A percentile compares a stretch with the other conserved stretches of the same genome.
These are phyloP conservation scores for Tamandua tetradactyla DNA, from an alignment of 2,797 vertebrate genomes.

Conservation along the genomic window DNA sequence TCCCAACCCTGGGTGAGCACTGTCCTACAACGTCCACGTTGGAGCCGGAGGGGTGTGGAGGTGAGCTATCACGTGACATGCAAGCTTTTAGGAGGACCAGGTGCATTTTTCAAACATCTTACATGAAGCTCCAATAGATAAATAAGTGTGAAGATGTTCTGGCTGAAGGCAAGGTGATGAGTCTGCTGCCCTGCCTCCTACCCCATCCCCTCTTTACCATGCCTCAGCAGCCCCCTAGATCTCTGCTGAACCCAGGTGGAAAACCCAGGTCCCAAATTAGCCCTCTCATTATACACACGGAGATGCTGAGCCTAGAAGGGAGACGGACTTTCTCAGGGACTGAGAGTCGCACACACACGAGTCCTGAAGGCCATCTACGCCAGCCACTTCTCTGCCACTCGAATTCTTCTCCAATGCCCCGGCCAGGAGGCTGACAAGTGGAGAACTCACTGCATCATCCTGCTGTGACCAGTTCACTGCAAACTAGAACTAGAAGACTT, in stretches of 20 bases:
- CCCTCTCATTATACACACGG: no score
- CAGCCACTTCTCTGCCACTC: background rate
- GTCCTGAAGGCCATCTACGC: no score
- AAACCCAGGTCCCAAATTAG: background rate
- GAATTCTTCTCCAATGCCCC: background rate
- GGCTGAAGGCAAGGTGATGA: rapidly evolving
- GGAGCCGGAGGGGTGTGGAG: no score
- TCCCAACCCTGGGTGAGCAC: no score
- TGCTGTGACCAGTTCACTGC: no score
- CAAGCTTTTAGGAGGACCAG: background rate
- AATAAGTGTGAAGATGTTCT: rapidly evolving
- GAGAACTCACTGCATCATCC: background rate
- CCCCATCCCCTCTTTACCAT: no score
- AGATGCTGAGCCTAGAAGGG: rapidly evolving
- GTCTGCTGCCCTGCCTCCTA: background rate
- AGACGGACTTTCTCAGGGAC: background rate
- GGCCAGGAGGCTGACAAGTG: background rate
- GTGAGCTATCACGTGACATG: rapidly evolving
- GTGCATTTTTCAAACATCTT: no score
- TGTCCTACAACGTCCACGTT: rapidly evolving
- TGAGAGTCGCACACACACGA: background rate
- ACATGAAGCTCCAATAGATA: rapidly evolving
- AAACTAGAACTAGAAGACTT: background rate
- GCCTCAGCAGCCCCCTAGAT: background rate
- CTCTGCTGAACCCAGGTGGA: background rate